A percentile compares a stretch with the other conserved stretches of the same genome.
Conservation (phyloP, 1,140 invertebrate species). For the Eueides isabella region DNA sequence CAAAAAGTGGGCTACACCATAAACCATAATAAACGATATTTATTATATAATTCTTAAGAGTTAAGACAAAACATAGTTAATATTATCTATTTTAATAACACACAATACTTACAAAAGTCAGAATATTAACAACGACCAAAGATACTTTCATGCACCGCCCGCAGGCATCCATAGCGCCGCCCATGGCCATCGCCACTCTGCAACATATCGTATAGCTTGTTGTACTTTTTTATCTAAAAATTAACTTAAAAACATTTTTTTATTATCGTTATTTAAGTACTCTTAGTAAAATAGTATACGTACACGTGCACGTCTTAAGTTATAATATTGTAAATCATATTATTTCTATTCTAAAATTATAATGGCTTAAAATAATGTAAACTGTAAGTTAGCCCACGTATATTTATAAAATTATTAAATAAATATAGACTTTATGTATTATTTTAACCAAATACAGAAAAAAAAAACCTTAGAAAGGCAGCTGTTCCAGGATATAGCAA, state of each 20-base stretch:
- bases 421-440: not conserved
- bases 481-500: not conserved
- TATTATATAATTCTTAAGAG: too few relatives aligned
- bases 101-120: slow-evolving; percentile 91
- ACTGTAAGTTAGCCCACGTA: too few relatives aligned
- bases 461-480: slow-evolving; percentile 16
- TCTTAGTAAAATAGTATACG: too few relatives aligned
- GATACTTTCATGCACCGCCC: slow-evolving; percentile 92
- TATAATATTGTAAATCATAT: too few relatives aligned
- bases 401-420: not conserved
- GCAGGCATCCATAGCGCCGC: slow-evolving; percentile 90
- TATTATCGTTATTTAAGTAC: too few relatives aligned
- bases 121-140: slow-evolving; percentile 91
- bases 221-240: not conserved
- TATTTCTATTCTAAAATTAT: too few relatives aligned
- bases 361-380: too few relatives aligned
- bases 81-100: not conserved
- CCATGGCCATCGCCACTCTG: slow-evolving; percentile 85
- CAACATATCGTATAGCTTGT: slow-evolving; percentile 19
- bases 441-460: not conserved
- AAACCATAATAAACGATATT: too few relatives aligned
- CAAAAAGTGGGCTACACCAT: too few relatives aligned
- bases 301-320: too few relatives aligned
- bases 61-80: not conserved
- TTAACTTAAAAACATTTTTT: too few relatives aligned